These are phyloP conservation scores for Eueremaeus valkanovi DNA, from an alignment of 2,888 invertebrate species.

Conservation along the genomic window DNA sequence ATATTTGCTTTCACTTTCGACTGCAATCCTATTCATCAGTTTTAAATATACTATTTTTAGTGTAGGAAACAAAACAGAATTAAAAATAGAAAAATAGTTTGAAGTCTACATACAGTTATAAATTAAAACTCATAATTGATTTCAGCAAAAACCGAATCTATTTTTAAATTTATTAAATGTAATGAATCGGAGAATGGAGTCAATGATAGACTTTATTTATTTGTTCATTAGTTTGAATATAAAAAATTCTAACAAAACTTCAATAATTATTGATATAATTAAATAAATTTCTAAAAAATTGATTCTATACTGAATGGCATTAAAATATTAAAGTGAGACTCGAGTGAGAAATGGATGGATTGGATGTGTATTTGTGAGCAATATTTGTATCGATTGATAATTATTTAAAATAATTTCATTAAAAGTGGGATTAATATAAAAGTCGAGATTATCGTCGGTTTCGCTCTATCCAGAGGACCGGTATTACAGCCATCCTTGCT, in stretches of 20 bases:
- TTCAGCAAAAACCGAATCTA: neutral
- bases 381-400: neutral
- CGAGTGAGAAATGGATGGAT: neutral
- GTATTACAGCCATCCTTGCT: slow-evolving; percentile 87
- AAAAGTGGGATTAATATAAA: neutral
- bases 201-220: too few species aligned
- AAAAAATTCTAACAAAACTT: too few species aligned
- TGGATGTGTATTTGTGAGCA: neutral
- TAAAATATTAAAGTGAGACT: too few species aligned
- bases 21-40: neutral
- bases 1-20: neutral
- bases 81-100: neutral
- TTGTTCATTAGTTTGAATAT: too few species aligned
- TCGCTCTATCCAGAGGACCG: slow-evolving; percentile 51
- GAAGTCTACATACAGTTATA: slow-evolving; percentile 3
- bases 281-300: too few species aligned
- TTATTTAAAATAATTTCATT: neutral
- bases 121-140: slow-evolving; percentile 2
- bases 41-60: neutral
- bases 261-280: too few species aligned
- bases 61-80: neutral
- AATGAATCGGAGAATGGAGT: too few species aligned
- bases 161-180: neutral
- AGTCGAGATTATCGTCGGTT: neutral
- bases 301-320: too few species aligned